Percentiles rank a stretch among this genome's conserved stretches.
These are phyloP conservation scores for Athalia circularis DNA, from an alignment of 2,888 invertebrate genomes.

Conservation along the genomic window DNA sequence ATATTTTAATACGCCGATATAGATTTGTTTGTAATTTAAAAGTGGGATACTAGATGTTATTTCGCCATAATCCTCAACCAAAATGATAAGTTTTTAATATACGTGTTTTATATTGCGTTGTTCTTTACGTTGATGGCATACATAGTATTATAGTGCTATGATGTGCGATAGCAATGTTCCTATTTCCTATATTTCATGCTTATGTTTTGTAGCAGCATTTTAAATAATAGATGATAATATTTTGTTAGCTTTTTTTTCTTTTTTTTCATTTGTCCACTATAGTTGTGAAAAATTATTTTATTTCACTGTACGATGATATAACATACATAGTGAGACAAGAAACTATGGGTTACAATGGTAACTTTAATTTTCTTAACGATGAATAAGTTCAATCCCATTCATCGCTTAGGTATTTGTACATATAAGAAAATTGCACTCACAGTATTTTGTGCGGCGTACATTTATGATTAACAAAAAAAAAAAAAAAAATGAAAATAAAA, in stretches of 20 bases:
- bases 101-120: background rate
- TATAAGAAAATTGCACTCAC: constrained; percentile 31
- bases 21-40: constrained; percentile 14
- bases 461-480: background rate
- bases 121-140: background rate
- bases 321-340: too few relatives aligned
- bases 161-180: constrained; percentile 68
- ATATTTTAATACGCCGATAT: constrained; percentile 18
- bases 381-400: background rate
- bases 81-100: constrained; percentile 13
- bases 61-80: constrained; percentile 24
- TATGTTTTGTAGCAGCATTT: constrained; percentile 10
- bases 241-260: constrained; percentile 7
- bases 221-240: constrained; percentile 16
- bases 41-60: background rate
- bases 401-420: background rate
- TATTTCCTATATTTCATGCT: constrained; percentile 53
- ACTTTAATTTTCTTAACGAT: background rate
- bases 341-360: too few relatives aligned
- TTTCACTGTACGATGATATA: background rate
- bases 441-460: constrained; percentile 32
- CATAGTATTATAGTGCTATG: constrained; percentile 58
- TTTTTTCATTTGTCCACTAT: background rate
- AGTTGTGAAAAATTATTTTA: background rate
- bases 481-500: background rate